A percentile compares a stretch with the other conserved stretches of the same genome.
These are phyloP conservation scores for Eledone cirrhosa DNA, from an alignment of 2,888 invertebrate species.

Conservation along the genomic window DNA sequence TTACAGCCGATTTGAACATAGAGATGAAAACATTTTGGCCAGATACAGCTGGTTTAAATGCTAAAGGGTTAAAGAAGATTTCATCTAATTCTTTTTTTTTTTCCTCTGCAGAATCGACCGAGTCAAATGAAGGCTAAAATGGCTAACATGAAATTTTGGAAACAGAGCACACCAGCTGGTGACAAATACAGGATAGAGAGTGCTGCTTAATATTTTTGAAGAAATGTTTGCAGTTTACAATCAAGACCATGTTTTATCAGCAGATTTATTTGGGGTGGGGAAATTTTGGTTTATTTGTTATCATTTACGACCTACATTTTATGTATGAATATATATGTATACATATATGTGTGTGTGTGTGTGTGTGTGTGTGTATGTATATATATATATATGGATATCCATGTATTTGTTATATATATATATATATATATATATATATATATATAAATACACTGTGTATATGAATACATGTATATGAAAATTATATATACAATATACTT, in stretches of 20 bases:
- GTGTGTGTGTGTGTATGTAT: background rate
- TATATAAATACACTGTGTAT: too few species aligned
- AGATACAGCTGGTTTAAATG: too few species aligned
- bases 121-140: constrained; percentile 72
- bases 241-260: background rate
- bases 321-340: background rate
- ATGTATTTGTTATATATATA: background rate
- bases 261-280: background rate
- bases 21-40: too few species aligned
- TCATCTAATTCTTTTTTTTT: too few species aligned
- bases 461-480: too few species aligned
- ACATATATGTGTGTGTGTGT: background rate
- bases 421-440: background rate
- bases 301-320: too few species aligned
- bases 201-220: constrained; percentile 40
- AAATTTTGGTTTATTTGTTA: background rate
- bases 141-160: constrained; percentile 58
- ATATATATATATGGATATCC: background rate
- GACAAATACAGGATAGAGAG: constrained; percentile 58
- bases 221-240: background rate
- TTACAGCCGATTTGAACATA: too few species aligned
- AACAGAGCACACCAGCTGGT: constrained; percentile 46
- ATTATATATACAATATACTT: too few species aligned
- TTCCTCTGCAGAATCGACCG: constrained; percentile 93
- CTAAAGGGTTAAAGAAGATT: too few species aligned